Conservation (phyloP, 92 coral and sea anemone species). For the Metridium senile region DNA sequence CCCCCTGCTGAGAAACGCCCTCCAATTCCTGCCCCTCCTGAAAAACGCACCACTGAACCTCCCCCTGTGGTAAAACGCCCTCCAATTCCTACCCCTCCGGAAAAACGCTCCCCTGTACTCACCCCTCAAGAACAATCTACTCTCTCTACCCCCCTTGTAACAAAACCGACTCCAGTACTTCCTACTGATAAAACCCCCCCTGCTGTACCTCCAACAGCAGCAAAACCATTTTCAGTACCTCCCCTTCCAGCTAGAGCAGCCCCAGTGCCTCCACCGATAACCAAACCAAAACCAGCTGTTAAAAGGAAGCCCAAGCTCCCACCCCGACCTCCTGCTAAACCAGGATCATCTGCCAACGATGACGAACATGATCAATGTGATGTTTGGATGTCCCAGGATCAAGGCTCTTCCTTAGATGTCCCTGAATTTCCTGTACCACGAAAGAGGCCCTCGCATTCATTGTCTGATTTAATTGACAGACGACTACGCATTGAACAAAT, state of each 20-base stretch:
- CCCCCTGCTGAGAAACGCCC: neutral
- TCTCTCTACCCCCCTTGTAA: neutral
- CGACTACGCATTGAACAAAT: slow-evolving; percentile 82
- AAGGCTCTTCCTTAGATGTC: slow-evolving; percentile 7
- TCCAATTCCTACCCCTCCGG: neutral
- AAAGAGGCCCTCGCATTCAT: slow-evolving; percentile 79
- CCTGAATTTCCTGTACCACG: slow-evolving; percentile 62
- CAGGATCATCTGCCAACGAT: neutral
- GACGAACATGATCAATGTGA: neutral
- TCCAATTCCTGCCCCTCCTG: neutral
- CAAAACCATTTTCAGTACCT: neutral
- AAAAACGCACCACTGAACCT: neutral
- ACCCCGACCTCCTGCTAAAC: slow-evolving; percentile 44
- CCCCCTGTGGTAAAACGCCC: neutral
- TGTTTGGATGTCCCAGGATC: slow-evolving; percentile 6
- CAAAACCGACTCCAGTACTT: neutral
- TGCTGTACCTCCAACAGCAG: neutral
- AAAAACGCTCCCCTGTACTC: neutral
- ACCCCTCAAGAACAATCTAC: neutral
- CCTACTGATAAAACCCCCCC: no score
- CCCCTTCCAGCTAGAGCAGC: neutral
- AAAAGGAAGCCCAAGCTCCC: slow-evolving; percentile 25
- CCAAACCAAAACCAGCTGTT: slow-evolving; percentile 66
- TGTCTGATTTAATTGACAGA: slow-evolving; percentile 85
- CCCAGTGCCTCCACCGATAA: slow-evolving; percentile 34